Conservation (phyloP, 2,113 vertebrate genomes). For the Taxidea taxus region DNA sequence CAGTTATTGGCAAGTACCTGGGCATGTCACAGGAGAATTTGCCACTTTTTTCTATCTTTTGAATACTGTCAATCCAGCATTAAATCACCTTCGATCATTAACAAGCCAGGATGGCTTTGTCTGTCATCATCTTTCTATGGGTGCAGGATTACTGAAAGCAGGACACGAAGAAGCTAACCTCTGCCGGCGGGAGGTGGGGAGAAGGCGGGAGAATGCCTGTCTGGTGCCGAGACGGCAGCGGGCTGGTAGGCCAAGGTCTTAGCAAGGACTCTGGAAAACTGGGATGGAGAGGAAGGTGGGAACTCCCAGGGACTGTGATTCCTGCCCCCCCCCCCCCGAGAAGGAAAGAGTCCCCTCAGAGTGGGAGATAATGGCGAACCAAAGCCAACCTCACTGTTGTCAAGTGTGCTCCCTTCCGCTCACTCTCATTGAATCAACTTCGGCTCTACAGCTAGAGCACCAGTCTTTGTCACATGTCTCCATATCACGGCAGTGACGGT, state of each 20-base stretch:
- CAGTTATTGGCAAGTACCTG: conserved; percentile 33
- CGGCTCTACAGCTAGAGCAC: too few species aligned
- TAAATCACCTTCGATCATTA: conserved; percentile 39
- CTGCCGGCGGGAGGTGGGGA: background rate
- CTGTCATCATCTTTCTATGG: background rate
- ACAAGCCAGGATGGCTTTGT: background rate
- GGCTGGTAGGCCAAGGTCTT: background rate
- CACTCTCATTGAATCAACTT: background rate
- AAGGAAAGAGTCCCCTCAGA: background rate
- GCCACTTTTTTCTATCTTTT: conserved; percentile 49
- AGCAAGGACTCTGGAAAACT: background rate
- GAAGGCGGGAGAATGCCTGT: background rate
- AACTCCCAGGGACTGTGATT: background rate
- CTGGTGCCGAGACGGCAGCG: background rate
- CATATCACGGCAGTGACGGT: background rate
- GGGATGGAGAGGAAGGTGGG: background rate
- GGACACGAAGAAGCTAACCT: background rate
- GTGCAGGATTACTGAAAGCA: background rate
- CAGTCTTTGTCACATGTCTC: background rate
- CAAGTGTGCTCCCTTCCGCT: background rate
- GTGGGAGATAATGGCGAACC: background rate
- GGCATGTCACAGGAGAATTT: background rate
- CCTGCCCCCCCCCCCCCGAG: too few species aligned
- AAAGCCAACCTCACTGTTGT: background rate
- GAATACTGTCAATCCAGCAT: conserved; percentile 33